Evolutionary conservation across 1,140 invertebrate species (phyloP).

Genomic region (Phenacoccus solenopsis): DNA sequence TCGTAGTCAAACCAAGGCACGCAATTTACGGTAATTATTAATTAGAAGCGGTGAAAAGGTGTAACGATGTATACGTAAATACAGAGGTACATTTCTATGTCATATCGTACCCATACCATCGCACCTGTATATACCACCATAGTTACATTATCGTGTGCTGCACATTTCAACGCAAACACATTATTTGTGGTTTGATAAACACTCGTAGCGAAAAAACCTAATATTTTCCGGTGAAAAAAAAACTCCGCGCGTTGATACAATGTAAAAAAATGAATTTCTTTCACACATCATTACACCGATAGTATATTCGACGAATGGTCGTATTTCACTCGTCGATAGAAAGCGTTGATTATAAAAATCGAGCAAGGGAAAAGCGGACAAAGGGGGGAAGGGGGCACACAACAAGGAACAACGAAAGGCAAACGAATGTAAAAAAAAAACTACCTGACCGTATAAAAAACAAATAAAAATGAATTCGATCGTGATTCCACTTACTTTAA

Average conservation of each 20-base stretch:
- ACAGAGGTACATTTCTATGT: background rate
- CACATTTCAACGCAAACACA: no score
- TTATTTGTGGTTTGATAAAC: background rate
- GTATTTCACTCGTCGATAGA: background rate
- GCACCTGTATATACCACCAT: background rate
- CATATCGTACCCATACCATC: background rate
- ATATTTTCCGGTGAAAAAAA: no score
- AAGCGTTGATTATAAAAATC: background rate
- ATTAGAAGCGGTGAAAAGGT: background rate
- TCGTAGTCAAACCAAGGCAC: background rate
- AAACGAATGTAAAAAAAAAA: background rate
- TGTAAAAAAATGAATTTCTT: background rate
- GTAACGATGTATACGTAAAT: no score
- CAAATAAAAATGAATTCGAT: background rate
- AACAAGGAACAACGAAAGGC: background rate
- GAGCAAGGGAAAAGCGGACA: no score
- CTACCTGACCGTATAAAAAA: background rate
- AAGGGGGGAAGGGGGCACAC: no score
- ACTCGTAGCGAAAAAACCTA: no score
- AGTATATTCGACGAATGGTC: background rate
- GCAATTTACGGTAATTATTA: conserved; percentile 2
- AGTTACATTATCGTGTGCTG: no score
- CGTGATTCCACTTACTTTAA: conserved; percentile 4
- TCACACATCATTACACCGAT: background rate
- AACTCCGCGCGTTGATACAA: background rate